Base-by-base conservation (phyloP, 2,888 invertebrate genomes). In the Asteroscopus sphinx region DNA sequence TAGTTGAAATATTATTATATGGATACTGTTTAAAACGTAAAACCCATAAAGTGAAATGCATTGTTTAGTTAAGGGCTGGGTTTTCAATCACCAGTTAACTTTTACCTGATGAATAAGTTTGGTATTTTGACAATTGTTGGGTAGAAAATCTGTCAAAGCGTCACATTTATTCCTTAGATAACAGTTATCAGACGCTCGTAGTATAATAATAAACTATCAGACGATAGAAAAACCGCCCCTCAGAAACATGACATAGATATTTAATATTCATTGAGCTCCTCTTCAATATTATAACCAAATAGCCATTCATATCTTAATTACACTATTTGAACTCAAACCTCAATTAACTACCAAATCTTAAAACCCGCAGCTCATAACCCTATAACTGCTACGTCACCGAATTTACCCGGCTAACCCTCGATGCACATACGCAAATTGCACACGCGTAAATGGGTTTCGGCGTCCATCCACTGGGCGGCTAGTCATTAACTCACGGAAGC, bases 401-500 rank as follows among this genome's bases (percentile, higher is more conserved):
- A 90, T 87, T 86, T 81, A 81, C 68, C 81, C 79, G 81, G 80
- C 85, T 88, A 87, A 87, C 85, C 89, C 87, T 82, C 79, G 79
- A 63, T 86, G 86, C 88, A 86, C 85, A 86, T 87, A 88, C 89
- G 86, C 91, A 93, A 93, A 93, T 93, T 91, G 90, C 90, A 89
- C 85, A 86, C 86, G 87, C 83, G 90, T 91, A 93, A 93, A 92
- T 88, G 89, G 90, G 90, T 93, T 93, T 87, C 87, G 87, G 80
- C 88, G 92, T 89, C 91, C 93, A 87, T 91, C 92, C 87, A 90
- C 91, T 86, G 90, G 91, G 86, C 88, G 85, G 86, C 86, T 84
- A 92, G 93, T 93, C 93, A 91, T 93, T 92, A 93, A 92, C 87
- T 91, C 87, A 79, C 93, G 94, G 93, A 93, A 92, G 91, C 89